phyloP scores from a whole-genome alignment of 2,113 vertebrate genomes.

The Psophia crepitans region DNA sequence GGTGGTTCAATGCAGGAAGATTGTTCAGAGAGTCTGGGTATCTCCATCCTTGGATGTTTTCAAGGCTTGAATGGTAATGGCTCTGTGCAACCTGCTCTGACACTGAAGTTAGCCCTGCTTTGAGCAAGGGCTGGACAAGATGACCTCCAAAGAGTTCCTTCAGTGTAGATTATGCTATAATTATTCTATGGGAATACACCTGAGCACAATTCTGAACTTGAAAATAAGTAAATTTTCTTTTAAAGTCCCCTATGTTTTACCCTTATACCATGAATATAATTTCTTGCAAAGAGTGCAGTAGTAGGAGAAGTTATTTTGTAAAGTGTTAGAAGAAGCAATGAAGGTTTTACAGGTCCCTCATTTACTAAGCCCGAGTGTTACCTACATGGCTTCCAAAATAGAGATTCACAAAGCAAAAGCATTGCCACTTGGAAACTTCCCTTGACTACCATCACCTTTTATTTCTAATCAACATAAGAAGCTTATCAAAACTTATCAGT shows the following conservation, averaged over 20 bases:
- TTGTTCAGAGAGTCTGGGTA: background rate
- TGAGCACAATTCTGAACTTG: background rate
- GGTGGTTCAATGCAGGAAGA: background rate
- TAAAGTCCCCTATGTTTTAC: background rate
- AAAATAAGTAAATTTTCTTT: background rate
- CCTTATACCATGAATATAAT: background rate
- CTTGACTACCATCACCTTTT: background rate
- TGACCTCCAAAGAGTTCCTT: background rate
- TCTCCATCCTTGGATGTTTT: background rate
- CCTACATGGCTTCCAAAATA: background rate
- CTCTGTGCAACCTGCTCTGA: background rate
- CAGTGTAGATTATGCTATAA: background rate
- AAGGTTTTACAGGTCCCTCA: conserved; percentile 3
- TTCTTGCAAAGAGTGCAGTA: conserved; percentile 2
- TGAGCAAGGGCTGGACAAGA: background rate
- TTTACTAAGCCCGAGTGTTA: background rate
- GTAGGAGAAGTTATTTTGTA: background rate
- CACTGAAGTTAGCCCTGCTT: background rate
- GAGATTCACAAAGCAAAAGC: background rate
- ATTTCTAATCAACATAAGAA: conserved; percentile 3
- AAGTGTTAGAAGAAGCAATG: background rate
- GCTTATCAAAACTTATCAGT: background rate
- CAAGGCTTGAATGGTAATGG: background rate
- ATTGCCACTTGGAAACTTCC: background rate
- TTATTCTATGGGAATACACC: background rate